These are phyloP conservation scores for Phalloptychus januarius DNA, from an alignment of 2,797 vertebrate species.

Conservation along the genomic window DNA sequence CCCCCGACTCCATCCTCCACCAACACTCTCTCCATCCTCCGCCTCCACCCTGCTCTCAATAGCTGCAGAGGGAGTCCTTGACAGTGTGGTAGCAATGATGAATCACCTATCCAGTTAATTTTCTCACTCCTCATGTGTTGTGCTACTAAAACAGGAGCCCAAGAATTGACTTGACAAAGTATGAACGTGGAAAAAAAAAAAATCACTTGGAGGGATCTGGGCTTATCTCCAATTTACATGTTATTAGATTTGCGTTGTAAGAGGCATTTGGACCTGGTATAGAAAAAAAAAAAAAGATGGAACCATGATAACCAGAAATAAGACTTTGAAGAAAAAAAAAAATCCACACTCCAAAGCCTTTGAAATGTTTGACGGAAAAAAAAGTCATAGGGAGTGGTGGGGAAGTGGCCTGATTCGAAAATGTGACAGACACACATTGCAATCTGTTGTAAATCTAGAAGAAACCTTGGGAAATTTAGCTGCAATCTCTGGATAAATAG, in stretches of 20 bases:
- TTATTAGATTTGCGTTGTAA: constrained; percentile 84
- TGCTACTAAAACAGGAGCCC: constrained; percentile 97
- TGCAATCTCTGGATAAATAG: constrained; percentile 86
- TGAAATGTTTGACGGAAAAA: constrained; percentile 76
- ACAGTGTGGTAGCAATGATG: constrained; percentile 99
- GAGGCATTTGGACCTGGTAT: constrained; percentile 71
- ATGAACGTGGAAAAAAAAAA: constrained; percentile 78
- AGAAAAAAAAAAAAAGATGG: constrained; percentile 69
- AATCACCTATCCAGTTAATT: constrained; percentile 99
- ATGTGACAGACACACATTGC: constrained; percentile 81
- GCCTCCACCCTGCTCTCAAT: constrained; percentile 81
- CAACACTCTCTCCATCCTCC: constrained; percentile 47
- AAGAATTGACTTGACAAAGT: constrained; percentile 99
- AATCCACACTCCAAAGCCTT: constrained; percentile 74
- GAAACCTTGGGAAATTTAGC: constrained; percentile 87
- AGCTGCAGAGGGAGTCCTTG: constrained; percentile 99
- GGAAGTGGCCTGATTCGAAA: constrained; percentile 78
- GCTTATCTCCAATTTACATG: constrained; percentile 92
- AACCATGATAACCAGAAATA: constrained; percentile 78
- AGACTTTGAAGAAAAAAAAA: constrained; percentile 80
- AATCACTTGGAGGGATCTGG: constrained; percentile 90
- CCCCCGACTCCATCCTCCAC: constrained; percentile 1
- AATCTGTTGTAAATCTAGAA: constrained; percentile 79
- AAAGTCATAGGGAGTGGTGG: constrained; percentile 67
- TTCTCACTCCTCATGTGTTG: constrained; percentile 99